These are phyloP conservation scores for Saxidomus purpurata DNA, from an alignment of 1,140 invertebrate genomes.

Conservation along the genomic window DNA sequence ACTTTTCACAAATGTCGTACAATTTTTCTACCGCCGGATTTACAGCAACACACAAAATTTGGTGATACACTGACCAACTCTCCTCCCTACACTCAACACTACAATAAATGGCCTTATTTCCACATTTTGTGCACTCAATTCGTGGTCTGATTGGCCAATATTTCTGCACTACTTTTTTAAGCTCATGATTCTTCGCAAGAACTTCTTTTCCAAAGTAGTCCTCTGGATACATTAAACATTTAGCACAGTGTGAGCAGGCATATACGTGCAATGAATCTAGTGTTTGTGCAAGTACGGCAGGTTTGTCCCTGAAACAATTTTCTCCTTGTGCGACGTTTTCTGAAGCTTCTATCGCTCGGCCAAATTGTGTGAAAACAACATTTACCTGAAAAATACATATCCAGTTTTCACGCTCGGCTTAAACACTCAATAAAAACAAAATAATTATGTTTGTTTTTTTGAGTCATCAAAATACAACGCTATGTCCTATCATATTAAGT, in stretches of 20 bases:
- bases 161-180: constrained; percentile 70
- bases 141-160: constrained; percentile 70
- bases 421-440: too few species aligned
- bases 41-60: constrained; percentile 72
- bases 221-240: constrained; percentile 72
- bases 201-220: constrained; percentile 71
- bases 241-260: constrained; percentile 76
- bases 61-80: constrained; percentile 76
- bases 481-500: too few species aligned
- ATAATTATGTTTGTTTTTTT: too few species aligned
- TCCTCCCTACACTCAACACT: constrained; percentile 72
- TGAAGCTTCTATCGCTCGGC: constrained; percentile 69
- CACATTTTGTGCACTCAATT: constrained; percentile 70
- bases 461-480: too few species aligned
- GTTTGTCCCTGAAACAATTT: constrained; percentile 73
- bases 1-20: constrained; percentile 73
- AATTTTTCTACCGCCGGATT: constrained; percentile 66
- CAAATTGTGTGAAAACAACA: constrained; percentile 72
- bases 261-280: constrained; percentile 67
- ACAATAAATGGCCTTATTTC: constrained; percentile 72
- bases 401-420: too few species aligned
- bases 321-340: constrained; percentile 71
- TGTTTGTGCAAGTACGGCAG: constrained; percentile 73
- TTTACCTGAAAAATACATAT: constrained; percentile 33
- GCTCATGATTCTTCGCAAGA: constrained; percentile 54